Conservation (phyloP, 2,888 invertebrate genomes). For the Tinea pellionella region DNA sequence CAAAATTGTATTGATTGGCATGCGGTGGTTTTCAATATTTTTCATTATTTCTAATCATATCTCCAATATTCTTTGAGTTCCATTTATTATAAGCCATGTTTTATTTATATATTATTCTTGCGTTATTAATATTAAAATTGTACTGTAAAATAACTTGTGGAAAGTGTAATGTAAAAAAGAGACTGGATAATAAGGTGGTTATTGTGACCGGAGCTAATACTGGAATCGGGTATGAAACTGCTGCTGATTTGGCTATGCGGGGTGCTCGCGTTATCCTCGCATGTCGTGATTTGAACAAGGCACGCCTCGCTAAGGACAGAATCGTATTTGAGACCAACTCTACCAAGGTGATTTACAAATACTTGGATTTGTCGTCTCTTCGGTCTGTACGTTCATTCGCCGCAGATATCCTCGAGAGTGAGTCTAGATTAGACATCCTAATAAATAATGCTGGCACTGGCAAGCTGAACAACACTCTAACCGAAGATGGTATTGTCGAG, state of each 20-base stretch:
- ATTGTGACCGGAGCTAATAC: constrained; percentile 41
- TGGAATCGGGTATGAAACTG: constrained; percentile 40
- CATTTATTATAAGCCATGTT: not conserved
- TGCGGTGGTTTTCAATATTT: too few relatives aligned
- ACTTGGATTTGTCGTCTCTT: constrained; percentile 77
- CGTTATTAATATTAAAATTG: constrained; percentile 7
- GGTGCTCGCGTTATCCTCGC: constrained; percentile 66
- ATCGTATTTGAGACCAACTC: constrained; percentile 74
- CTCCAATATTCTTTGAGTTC: too few relatives aligned
- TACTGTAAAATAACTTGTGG: constrained; percentile 23
- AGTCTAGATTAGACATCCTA: constrained; percentile 77
- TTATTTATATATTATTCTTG: constrained; percentile 9
- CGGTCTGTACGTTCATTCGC: constrained; percentile 83
- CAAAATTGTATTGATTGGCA: too few relatives aligned
- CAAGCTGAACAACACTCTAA: constrained; percentile 70
- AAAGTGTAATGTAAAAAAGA: constrained; percentile 23
- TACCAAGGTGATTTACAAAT: constrained; percentile 72
- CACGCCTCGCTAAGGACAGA: constrained; percentile 56
- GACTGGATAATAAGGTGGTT: constrained; percentile 33
- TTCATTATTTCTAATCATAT: too few relatives aligned
- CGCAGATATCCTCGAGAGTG: constrained; percentile 75
- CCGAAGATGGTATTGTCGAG: constrained; percentile 83
- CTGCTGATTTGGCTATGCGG: constrained; percentile 45
- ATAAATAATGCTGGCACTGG: constrained; percentile 88
- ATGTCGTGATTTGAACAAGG: constrained; percentile 46